phyloP scores from a whole-genome alignment of 2,113 vertebrate species.

The Uria lomvia region DNA sequence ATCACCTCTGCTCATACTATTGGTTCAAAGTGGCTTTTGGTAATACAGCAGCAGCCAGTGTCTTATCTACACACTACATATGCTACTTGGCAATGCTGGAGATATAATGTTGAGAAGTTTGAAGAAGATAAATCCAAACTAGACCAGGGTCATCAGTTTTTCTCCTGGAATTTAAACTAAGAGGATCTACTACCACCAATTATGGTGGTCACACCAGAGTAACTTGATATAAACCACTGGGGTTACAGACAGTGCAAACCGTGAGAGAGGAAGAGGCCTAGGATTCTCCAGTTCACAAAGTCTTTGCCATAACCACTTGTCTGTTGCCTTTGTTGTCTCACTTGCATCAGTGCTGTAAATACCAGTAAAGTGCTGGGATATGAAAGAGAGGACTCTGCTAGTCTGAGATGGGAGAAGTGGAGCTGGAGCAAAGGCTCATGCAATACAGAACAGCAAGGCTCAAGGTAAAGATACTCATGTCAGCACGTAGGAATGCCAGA shows the following conservation, averaged over 20 bases:
- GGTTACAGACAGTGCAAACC: neutral
- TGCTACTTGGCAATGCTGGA: neutral
- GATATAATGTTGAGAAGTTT: neutral
- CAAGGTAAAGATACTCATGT: rapidly evolving
- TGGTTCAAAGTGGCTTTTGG: neutral
- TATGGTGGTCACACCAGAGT: rapidly evolving
- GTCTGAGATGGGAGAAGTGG: neutral
- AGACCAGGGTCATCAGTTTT: neutral
- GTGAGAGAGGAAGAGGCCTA: neutral
- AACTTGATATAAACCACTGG: neutral
- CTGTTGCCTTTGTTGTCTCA: neutral
- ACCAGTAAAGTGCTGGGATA: neutral
- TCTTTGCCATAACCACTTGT: neutral
- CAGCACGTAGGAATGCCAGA: neutral
- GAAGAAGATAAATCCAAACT: neutral
- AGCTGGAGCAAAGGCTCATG: neutral
- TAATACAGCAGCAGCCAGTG: neutral
- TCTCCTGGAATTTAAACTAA: neutral
- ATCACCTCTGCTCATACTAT: neutral
- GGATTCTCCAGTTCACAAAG: neutral
- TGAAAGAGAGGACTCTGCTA: too few species aligned
- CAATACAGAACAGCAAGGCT: neutral
- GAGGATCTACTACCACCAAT: neutral
- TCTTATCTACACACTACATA: rapidly evolving
- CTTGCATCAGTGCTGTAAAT: neutral